phyloP scores from a whole-genome alignment of 2,888 invertebrate species.

The Steinernema scapterisci region DNA sequence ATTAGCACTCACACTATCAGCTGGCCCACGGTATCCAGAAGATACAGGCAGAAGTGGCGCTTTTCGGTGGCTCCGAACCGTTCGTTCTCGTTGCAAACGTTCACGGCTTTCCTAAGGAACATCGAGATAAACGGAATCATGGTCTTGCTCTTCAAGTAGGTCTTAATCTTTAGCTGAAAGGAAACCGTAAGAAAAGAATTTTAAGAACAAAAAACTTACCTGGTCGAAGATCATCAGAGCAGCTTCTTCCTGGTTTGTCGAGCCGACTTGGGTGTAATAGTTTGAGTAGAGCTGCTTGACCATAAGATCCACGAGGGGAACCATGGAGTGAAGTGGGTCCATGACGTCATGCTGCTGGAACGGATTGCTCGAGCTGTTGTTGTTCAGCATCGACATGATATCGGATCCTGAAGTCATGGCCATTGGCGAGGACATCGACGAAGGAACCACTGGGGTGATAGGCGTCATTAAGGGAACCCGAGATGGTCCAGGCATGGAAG shows the following conservation, averaged over 20 bases:
- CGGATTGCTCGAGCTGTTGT: neutral
- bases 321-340: neutral
- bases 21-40: neutral
- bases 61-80: neutral
- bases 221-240: neutral
- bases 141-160: neutral
- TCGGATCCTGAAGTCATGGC: no score
- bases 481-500: no score
- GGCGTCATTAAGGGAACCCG: no score
- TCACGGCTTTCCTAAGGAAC: neutral
- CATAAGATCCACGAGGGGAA: neutral
- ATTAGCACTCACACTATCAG: neutral
- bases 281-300: neutral
- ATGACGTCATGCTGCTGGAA: neutral
- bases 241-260: neutral
- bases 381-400: no score
- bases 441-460: no score
- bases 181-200: neutral
- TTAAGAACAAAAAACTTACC: neutral
- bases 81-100: slow-evolving; percentile 1
- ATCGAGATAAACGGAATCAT: slow-evolving; percentile 1
- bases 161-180: slow-evolving; percentile 5
- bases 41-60: slow-evolving; percentile 2
- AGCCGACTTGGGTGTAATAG: neutral
- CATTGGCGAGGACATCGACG: no score